Evolutionary conservation across 2,888 invertebrate genomes (phyloP).

Genomic region (Sinhomidia bicolor): DNA sequence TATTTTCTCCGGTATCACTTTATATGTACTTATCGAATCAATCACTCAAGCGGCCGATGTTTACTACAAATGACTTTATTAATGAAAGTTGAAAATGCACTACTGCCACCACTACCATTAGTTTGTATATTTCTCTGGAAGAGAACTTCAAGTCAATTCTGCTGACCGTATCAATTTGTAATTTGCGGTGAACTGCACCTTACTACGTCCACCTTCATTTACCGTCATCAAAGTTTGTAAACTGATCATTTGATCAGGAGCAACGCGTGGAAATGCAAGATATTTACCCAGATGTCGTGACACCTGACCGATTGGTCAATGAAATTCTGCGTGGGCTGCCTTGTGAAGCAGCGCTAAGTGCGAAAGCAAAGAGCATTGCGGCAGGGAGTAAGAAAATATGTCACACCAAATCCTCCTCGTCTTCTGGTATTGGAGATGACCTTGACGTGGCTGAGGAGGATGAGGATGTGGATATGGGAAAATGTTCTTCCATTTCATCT

Average conservation of each 20-base stretch:
- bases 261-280: conserved; percentile 77
- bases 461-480: conserved; percentile 55
- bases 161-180: neutral
- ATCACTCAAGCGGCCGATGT: too few species aligned
- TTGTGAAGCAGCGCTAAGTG: conserved; percentile 40
- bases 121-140: neutral
- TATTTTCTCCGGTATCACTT: neutral
- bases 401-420: conserved; percentile 58
- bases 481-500: conserved; percentile 58
- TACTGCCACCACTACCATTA: neutral
- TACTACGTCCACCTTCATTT: neutral
- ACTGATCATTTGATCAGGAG: conserved; percentile 16
- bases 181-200: neutral
- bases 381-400: conserved; percentile 35
- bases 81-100: neutral
- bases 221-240: neutral
- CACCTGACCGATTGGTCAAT: conserved; percentile 78
- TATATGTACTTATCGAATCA: too few species aligned
- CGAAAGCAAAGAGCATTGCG: conserved; percentile 31
- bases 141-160: neutral
- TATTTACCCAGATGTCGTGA: conserved; percentile 78
- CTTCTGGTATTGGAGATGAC: conserved; percentile 60
- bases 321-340: conserved; percentile 77
- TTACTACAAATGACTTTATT: neutral
- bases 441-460: conserved; percentile 63